A percentile compares a stretch with the other conserved stretches of the same genome.
Evolutionary conservation across 2,797 vertebrate species (phyloP).

Genomic region (Labroides dimidiatus): DNA sequence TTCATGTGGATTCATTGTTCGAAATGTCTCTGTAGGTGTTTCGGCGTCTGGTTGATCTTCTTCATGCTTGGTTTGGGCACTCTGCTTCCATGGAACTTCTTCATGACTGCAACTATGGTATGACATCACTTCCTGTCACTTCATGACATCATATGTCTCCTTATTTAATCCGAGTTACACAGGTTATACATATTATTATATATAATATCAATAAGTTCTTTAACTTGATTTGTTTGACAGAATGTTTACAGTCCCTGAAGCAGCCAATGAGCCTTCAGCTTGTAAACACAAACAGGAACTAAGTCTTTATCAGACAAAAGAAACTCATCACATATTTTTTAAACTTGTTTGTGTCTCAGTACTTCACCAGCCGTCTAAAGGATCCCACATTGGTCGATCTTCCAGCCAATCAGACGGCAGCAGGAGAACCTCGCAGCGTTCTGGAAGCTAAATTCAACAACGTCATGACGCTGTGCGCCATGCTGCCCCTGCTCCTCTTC

Average conservation of each 20-base stretch:
- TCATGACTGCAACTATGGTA: conserved; percentile 89
- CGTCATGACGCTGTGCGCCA: conserved; percentile 94
- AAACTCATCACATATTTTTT: too few relatives aligned
- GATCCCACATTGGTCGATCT: conserved; percentile 20
- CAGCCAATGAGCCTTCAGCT: too few relatives aligned
- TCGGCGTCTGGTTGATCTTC: conserved; percentile 80
- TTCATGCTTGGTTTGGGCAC: conserved; percentile 88
- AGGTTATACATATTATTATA: too few relatives aligned
- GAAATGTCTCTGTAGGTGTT: conserved; percentile 43
- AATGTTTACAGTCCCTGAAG: too few relatives aligned
- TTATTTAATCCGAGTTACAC: too few relatives aligned
- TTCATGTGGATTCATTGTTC: background rate
- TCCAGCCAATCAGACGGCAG: conserved; percentile 47
- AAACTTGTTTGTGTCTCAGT: conserved; percentile 76
- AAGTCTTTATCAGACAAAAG: too few relatives aligned
- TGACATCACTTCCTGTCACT: conserved; percentile 9
- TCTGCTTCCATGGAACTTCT: conserved; percentile 91
- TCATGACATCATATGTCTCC: too few relatives aligned
- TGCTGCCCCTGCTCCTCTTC: conserved; percentile 92
- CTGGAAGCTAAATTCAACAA: conserved; percentile 91
- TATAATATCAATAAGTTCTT: too few relatives aligned
- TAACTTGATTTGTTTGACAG: too few relatives aligned
- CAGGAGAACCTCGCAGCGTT: conserved; percentile 12
- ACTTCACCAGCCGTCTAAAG: conserved; percentile 89
- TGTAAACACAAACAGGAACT: too few relatives aligned